Evolutionary conservation across 2,113 vertebrate species (phyloP).

Genomic region (Trichechus manatus): DNA sequence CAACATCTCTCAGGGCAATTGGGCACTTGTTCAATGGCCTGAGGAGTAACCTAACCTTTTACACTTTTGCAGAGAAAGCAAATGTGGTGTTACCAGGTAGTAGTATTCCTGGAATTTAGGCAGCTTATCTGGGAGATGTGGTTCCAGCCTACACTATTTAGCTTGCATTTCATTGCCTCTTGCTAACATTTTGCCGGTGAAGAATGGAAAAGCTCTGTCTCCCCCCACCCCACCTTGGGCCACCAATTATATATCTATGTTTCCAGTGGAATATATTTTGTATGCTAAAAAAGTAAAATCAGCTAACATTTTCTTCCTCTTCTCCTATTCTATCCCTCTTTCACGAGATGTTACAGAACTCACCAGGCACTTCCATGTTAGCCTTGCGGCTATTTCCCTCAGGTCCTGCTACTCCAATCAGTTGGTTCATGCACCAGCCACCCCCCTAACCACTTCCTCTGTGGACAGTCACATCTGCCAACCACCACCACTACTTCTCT

Average conservation of each 20-base stretch:
- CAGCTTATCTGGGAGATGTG: not conserved
- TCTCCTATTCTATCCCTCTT: not conserved
- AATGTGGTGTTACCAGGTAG: not conserved
- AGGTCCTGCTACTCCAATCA: not conserved
- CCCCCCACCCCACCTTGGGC: not conserved
- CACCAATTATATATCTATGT: not conserved
- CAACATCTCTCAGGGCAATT: not conserved
- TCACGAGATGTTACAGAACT: not conserved
- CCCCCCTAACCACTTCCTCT: too few relatives aligned
- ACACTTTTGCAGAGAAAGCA: slow-evolving; percentile 65
- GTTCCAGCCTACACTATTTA: not conserved
- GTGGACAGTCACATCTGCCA: not conserved
- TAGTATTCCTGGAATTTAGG: slow-evolving; percentile 18
- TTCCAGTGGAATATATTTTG: not conserved
- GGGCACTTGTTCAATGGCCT: not conserved
- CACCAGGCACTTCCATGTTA: not conserved
- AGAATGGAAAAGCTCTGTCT: not conserved
- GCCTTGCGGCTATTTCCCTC: not conserved
- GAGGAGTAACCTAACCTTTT: slow-evolving; percentile 69
- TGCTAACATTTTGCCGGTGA: not conserved
- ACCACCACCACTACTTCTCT: not conserved
- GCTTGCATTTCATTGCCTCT: not conserved
- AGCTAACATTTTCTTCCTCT: not conserved
- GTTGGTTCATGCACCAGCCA: not conserved
- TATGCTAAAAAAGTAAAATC: not conserved